Evolutionary conservation across 2,888 invertebrate genomes (phyloP).

Genomic region (Drosophila setosimentum): DNA sequence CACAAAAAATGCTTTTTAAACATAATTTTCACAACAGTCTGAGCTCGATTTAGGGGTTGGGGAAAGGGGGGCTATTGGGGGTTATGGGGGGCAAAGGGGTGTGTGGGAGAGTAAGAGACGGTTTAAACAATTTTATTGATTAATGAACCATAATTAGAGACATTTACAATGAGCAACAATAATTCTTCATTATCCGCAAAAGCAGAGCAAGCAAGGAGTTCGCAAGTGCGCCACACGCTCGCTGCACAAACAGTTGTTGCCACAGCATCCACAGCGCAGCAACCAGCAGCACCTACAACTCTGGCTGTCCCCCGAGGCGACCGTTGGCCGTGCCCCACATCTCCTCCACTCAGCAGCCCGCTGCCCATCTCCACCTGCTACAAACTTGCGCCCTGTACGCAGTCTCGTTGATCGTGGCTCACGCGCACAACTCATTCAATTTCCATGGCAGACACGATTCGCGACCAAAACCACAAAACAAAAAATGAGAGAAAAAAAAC

Average conservation of each 20-base stretch:
- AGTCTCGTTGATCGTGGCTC: slow-evolving; percentile 70
- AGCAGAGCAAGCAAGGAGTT: slow-evolving; percentile 41
- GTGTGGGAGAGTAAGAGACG: slow-evolving; percentile 11
- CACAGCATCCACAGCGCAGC: slow-evolving; percentile 6
- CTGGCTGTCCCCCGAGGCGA: slow-evolving; percentile 46
- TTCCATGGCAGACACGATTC: slow-evolving; percentile 77
- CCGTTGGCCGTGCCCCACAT: slow-evolving; percentile 36
- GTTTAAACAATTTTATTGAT: slow-evolving; percentile 85
- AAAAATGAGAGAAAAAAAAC: background rate
- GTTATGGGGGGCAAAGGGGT: background rate
- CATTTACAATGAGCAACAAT: slow-evolving; percentile 83
- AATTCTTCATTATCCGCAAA: slow-evolving; percentile 84
- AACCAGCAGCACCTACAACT: slow-evolving; percentile 42
- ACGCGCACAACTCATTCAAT: slow-evolving; percentile 81
- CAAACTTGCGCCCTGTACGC: slow-evolving; percentile 36
- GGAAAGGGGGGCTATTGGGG: background rate
- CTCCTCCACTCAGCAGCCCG: background rate
- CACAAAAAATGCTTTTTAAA: slow-evolving; percentile 56
- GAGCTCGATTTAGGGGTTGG: background rate
- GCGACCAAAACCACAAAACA: slow-evolving; percentile 19
- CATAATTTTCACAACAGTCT: slow-evolving; percentile 65
- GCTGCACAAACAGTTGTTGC: slow-evolving; percentile 7
- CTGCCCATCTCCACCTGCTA: slow-evolving; percentile 12
- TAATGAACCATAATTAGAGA: slow-evolving; percentile 85
- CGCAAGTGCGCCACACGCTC: slow-evolving; percentile 20